These are phyloP conservation scores for Sitta europaea DNA, from an alignment of 2,113 vertebrate species.

Conservation along the genomic window DNA sequence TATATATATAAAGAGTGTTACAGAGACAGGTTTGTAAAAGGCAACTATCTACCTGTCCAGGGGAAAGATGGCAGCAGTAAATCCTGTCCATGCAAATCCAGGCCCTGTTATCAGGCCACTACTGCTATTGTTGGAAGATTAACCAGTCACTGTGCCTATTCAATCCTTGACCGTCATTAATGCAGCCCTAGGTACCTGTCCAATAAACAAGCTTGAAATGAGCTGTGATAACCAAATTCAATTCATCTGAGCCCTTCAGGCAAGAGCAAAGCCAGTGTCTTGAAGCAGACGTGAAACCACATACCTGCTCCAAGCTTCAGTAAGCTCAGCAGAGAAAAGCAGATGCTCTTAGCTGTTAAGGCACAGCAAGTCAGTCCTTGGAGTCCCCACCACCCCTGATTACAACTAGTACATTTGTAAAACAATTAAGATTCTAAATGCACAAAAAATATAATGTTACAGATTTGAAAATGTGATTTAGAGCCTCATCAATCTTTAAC, in stretches of 20 bases:
- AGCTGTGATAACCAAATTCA: not conserved
- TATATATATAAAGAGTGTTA: not conserved
- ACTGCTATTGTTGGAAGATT: not conserved
- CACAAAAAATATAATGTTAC: not conserved
- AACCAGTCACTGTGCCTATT: not conserved
- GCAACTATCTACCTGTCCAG: not conserved
- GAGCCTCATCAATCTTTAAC: not conserved
- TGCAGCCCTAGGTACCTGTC: not conserved
- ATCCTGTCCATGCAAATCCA: not conserved
- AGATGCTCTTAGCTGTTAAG: not conserved
- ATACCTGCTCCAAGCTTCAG: not conserved
- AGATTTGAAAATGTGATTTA: not conserved
- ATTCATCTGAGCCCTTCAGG: not conserved
- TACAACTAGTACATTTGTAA: not conserved
- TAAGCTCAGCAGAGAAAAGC: not conserved
- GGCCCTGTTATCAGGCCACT: not conserved
- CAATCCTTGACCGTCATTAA: not conserved
- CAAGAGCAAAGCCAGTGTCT: not conserved
- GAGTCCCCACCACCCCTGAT: rapidly evolving
- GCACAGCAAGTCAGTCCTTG: not conserved
- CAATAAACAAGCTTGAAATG: not conserved
- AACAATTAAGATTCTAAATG: not conserved
- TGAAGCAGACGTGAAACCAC: not conserved
- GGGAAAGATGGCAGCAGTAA: not conserved
- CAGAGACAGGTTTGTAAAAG: not conserved